Base-by-base conservation (phyloP, 1,140 invertebrate genomes). In the Melitaea cinxia region DNA sequence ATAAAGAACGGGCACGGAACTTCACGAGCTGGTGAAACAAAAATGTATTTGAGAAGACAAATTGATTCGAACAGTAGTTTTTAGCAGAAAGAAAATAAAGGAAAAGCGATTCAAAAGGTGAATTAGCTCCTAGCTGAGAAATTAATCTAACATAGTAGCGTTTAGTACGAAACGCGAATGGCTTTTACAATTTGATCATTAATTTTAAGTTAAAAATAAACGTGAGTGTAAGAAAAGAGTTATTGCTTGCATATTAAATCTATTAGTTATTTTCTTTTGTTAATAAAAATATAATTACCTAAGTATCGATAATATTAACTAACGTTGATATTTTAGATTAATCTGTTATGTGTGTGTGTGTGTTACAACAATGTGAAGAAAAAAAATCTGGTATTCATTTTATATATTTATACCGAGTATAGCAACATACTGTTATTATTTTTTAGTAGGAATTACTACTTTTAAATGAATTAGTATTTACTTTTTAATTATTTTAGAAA, bases 51-150 rank as follows among this genome's bases (percentile, higher is more conserved):
- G 17, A 17, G 42, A 63, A 63, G 42, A 56, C 39, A 63, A 63
- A 63, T 63, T 63, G 61, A 63, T 63, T 63, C 53, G 26, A 54
- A 53, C 53, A 63, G 61, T 24, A 61, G 39, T 53, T 56, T 24
- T 56, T 56, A 49, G 42, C 26, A 30, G 10, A 61, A 53, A 53
- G 33, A 49, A 61, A 61, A 56, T 39, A 56, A 14, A 56, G 21
- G 39, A 56, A 47, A 54, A 49, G 42, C 30, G 49, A 63, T 63
- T 45, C 60, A 62, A 62, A 45, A 54, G 42, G 53, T 30, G 53
- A 63, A 63, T 63, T 63, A 63, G 61, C 56, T 56, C 23, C 52
- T 23, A 37, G 39, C 61, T 56, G 28, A 24, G 53, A 55, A 49
- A 63, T 63, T 63, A 56, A 63, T 63, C 53, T 56, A 49, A 49